phyloP scores from a whole-genome alignment of 2,113 vertebrate species.

The Gavialis gangeticus region DNA sequence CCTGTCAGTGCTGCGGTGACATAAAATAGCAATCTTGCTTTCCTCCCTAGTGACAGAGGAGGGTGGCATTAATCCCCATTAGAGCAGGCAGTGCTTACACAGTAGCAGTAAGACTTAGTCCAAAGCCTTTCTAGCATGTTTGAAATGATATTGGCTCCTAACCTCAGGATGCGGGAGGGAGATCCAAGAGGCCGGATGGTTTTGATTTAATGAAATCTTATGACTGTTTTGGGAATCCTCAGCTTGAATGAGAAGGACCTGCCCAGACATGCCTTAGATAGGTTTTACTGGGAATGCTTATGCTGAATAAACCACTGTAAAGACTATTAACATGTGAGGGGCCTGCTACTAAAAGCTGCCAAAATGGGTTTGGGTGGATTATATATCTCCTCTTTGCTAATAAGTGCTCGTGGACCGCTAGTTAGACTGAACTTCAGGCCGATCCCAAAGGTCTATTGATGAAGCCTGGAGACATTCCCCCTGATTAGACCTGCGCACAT shows the following conservation, averaged over 20 bases:
- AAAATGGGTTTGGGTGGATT: background rate
- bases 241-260: background rate
- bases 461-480: background rate
- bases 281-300: background rate
- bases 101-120: background rate
- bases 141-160: background rate
- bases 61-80: background rate
- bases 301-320: fast-evolving
- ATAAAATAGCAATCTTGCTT: fast-evolving
- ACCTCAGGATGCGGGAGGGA: background rate
- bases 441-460: background rate
- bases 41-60: fast-evolving
- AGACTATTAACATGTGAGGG: background rate
- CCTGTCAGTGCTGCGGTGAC: fast-evolving
- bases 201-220: background rate
- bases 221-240: conserved; percentile 38
- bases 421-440: background rate
- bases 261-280: background rate
- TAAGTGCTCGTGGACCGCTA: background rate
- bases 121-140: background rate
- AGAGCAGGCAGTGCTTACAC: fast-evolving
- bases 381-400: background rate
- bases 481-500: background rate
- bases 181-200: background rate
- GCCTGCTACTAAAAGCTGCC: background rate